Conservation (phyloP, 1,140 invertebrate genomes). For the Galleria mellonella region DNA sequence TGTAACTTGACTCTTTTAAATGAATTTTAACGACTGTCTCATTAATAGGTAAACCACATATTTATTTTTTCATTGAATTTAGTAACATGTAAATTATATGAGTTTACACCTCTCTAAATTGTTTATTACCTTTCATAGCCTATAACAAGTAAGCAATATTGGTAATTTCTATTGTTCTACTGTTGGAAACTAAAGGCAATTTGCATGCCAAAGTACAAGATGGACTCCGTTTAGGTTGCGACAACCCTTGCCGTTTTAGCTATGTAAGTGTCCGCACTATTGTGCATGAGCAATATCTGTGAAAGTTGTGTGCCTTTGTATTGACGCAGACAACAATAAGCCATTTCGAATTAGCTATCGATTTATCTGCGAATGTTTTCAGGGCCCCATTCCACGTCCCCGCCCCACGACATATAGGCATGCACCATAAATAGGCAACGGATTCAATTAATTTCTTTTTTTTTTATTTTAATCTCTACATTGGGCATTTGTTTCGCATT, state of each 20-base stretch:
- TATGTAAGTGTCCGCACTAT: constrained; percentile 26
- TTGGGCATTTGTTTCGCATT: too few species aligned
- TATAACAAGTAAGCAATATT: too few species aligned
- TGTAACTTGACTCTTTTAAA: too few species aligned
- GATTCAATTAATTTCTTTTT: constrained; percentile 11
- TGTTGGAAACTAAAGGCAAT: neutral
- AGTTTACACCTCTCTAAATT: too few species aligned
- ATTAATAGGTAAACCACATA: too few species aligned
- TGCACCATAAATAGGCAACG: constrained; percentile 13
- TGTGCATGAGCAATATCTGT: constrained; percentile 49
- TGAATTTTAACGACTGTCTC: too few species aligned
- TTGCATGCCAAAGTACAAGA: neutral
- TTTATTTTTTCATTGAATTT: too few species aligned
- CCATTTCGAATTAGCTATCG: constrained; percentile 67
- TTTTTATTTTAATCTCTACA: neutral
- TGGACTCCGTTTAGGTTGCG: neutral
- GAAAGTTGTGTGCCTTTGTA: constrained; percentile 63
- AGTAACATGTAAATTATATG: too few species aligned
- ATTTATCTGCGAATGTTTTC: constrained; percentile 54
- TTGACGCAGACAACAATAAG: constrained; percentile 60
- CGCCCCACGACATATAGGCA: constrained; percentile 13
- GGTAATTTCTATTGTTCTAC: neutral
- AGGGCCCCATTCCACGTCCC: constrained; percentile 11
- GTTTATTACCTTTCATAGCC: too few species aligned
- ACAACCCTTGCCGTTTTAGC: constrained; percentile 21